These are phyloP conservation scores for Drosophila auraria DNA, from an alignment of 1,140 invertebrate species.

Conservation along the genomic window DNA sequence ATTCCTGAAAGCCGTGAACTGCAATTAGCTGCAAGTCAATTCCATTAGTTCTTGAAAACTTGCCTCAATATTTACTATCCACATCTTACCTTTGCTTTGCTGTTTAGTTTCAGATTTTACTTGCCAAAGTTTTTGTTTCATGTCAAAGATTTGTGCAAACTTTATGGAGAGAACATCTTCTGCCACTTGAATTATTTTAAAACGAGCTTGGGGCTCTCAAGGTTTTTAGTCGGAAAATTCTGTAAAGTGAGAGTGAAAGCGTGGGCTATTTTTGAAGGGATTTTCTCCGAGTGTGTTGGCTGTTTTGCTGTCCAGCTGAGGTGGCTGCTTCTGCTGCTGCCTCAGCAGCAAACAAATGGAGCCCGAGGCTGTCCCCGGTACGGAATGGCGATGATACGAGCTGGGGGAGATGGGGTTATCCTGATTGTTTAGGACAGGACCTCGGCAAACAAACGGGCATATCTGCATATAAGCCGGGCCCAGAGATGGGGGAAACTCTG, in stretches of 20 bases:
- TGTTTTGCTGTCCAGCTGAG: slow-evolving; percentile 10
- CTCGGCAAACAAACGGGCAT: slow-evolving; percentile 43
- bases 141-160: slow-evolving; percentile 45
- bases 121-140: slow-evolving; percentile 33
- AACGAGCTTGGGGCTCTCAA: slow-evolving; percentile 8
- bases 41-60: slow-evolving; percentile 13
- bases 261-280: neutral
- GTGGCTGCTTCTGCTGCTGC: slow-evolving; percentile 51
- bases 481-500: neutral
- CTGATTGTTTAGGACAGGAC: slow-evolving; percentile 66
- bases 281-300: slow-evolving; percentile 18
- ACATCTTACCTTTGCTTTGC: slow-evolving; percentile 16
- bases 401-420: slow-evolving; percentile 10
- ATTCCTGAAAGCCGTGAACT: neutral
- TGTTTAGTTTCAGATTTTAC: slow-evolving; percentile 13
- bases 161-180: slow-evolving; percentile 25
- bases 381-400: slow-evolving; percentile 3
- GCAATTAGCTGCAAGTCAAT: slow-evolving; percentile 28
- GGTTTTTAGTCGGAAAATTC: neutral
- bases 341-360: slow-evolving; percentile 65
- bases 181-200: slow-evolving; percentile 46
- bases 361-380: slow-evolving; percentile 4
- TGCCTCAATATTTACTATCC: slow-evolving; percentile 10
- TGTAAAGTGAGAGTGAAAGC: slow-evolving; percentile 4
- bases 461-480: slow-evolving; percentile 62